phyloP scores from a whole-genome alignment of 2,888 invertebrate genomes.

The Trichogramma dendrolimi region DNA sequence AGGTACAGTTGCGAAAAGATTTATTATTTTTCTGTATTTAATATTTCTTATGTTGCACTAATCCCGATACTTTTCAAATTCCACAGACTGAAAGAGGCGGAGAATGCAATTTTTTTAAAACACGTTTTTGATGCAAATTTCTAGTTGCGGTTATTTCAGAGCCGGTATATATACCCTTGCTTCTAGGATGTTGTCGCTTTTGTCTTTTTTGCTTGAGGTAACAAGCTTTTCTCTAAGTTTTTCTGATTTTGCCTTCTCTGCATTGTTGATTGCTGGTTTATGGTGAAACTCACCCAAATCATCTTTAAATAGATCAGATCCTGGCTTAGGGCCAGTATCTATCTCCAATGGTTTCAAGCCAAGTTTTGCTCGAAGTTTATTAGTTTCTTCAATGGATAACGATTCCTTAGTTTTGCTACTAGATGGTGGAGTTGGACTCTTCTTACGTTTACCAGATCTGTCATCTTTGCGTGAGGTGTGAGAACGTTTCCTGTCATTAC shows the following conservation, averaged over 20 bases:
- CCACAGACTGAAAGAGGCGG: too few species aligned
- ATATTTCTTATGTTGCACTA: too few species aligned
- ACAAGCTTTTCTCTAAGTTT: conserved; percentile 77
- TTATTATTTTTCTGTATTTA: too few species aligned
- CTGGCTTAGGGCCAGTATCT: conserved; percentile 42
- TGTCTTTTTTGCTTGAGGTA: conserved; percentile 73
- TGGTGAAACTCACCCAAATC: conserved; percentile 79
- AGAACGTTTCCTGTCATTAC: too few species aligned
- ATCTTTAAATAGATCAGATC: conserved; percentile 50
- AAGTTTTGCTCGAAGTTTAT: conserved; percentile 84
- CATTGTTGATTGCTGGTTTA: conserved; percentile 74
- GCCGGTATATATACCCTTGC: too few species aligned
- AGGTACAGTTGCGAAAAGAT: too few species aligned
- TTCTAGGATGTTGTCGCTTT: too few species aligned
- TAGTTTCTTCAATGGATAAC: conserved; percentile 79
- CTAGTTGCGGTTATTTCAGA: too few species aligned
- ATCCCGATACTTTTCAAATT: too few species aligned
- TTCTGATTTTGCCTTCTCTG: conserved; percentile 70
- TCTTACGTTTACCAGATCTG: conserved; percentile 48
- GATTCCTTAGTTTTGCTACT: conserved; percentile 54
- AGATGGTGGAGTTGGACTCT: conserved; percentile 35
- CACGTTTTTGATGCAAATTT: too few species aligned
- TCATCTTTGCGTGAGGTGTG: background rate
- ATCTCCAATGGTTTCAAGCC: conserved; percentile 89
- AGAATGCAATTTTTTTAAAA: too few species aligned